Percentiles rank a stretch among this genome's conserved stretches.
Conservation (phyloP, 1,140 invertebrate genomes). For the Atta cephalotes region DNA sequence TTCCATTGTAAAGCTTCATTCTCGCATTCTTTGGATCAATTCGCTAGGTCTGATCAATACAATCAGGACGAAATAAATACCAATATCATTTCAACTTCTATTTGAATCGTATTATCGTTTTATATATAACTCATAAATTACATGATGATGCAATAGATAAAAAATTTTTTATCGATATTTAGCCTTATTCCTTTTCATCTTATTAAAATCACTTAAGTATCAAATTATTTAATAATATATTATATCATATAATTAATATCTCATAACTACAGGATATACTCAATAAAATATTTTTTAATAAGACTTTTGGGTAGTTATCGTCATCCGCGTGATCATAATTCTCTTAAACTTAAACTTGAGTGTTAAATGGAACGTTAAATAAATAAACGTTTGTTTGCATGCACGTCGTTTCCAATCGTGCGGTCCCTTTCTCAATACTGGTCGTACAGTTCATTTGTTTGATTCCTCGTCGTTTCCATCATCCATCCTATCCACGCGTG, state of each 20-base stretch:
- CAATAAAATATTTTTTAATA: not conserved
- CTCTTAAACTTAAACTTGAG: not conserved
- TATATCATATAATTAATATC: too few relatives aligned
- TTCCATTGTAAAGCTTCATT: conserved; percentile 3
- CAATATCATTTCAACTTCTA: not conserved
- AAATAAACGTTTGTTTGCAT: conserved; percentile 17
- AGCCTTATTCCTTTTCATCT: not conserved
- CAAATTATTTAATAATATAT: not conserved
- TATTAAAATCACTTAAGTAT: not conserved
- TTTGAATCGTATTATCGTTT: not conserved
- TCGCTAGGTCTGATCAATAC: not conserved
- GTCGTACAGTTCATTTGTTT: conserved; percentile 29
- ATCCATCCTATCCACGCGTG: conserved; percentile 18
- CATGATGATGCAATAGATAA: not conserved
- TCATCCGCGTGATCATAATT: not conserved
- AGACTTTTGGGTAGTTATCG: not conserved
- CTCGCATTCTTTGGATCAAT: not conserved
- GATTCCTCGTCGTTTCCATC: conserved; percentile 40
- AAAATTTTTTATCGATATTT: not conserved
- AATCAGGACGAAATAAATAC: not conserved
- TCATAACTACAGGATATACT: not conserved
- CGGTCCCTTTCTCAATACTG: conserved; percentile 35
- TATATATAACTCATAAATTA: not conserved
- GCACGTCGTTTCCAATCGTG: conserved; percentile 7
- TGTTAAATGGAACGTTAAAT: conserved; percentile 18